Conservation (phyloP, 2,888 invertebrate genomes). For the Noctua pronuba region DNA sequence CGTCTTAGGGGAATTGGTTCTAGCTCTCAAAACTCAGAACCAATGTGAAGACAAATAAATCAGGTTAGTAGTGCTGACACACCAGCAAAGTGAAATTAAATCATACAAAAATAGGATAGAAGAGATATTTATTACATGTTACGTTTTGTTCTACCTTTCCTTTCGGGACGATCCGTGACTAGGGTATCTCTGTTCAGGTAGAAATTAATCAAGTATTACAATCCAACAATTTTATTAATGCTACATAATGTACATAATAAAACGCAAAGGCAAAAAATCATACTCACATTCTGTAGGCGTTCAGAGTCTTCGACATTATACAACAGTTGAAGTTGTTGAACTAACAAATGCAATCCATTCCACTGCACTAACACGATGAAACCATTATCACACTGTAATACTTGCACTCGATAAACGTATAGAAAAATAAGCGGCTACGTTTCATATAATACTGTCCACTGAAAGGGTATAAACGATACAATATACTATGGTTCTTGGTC, state of each 20-base stretch:
- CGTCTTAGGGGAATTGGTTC: conserved; percentile 22
- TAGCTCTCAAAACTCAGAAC: not conserved
- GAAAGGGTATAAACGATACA: conserved; percentile 52
- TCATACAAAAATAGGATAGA: not conserved
- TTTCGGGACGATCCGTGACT: not conserved
- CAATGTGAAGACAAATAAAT: conserved; percentile 14
- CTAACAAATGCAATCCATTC: conserved; percentile 79
- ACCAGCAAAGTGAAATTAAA: not conserved
- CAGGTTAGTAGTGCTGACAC: not conserved
- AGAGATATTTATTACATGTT: not conserved
- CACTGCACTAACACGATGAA: conserved; percentile 79
- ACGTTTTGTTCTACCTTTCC: not conserved
- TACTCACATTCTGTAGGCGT: conserved; percentile 97
- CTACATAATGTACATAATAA: not conserved
- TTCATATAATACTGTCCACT: conserved; percentile 72
- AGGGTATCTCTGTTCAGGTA: not conserved
- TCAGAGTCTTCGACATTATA: conserved; percentile 96
- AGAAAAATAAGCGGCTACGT: conserved; percentile 70
- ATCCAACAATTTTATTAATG: not conserved
- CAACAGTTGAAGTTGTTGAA: conserved; percentile 70
- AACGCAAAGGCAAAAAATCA: conserved; percentile 48
- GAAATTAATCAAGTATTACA: not conserved
- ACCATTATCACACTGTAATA: conserved; percentile 67
- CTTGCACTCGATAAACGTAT: conserved; percentile 70
- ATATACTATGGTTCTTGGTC: conserved; percentile 63